Evolutionary conservation across 1,140 invertebrate species (phyloP).

Genomic region (Zophobas atratus): DNA sequence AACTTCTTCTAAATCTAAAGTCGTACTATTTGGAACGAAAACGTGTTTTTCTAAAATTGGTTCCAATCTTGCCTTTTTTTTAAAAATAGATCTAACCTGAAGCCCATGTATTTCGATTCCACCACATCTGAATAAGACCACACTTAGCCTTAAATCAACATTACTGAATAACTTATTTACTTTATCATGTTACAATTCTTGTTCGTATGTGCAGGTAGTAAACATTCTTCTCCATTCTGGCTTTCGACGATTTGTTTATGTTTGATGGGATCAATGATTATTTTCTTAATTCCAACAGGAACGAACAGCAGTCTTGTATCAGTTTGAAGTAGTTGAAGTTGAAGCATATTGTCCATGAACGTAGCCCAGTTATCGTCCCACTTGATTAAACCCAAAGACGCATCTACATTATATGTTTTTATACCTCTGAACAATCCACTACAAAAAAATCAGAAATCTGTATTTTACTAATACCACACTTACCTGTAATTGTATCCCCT

Average conservation of each 20-base stretch:
- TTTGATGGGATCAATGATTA: constrained; percentile 79
- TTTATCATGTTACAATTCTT: constrained; percentile 72
- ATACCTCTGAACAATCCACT: constrained; percentile 55
- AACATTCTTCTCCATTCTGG: too few relatives aligned
- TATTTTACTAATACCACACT: too few relatives aligned
- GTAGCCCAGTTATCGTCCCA: constrained; percentile 91
- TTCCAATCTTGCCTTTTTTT: too few relatives aligned
- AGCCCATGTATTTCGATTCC: too few relatives aligned
- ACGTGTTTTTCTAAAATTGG: too few relatives aligned
- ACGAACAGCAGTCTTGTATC: constrained; percentile 79
- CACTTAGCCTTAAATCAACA: too few relatives aligned
- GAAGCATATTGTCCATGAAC: constrained; percentile 81
- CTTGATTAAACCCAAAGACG: constrained; percentile 68
- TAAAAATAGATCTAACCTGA: too few relatives aligned
- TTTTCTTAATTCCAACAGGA: constrained; percentile 86
- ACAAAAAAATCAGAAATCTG: constrained; percentile 16
- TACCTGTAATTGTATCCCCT: constrained; percentile 72
- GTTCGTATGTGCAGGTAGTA: constrained; percentile 43
- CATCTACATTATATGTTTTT: constrained; percentile 65
- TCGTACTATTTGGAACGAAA: too few relatives aligned
- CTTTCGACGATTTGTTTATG: constrained; percentile 62
- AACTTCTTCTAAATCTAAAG: too few relatives aligned
- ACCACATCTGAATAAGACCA: too few relatives aligned
- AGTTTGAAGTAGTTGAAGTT: too few relatives aligned
- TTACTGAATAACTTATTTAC: background rate